These are phyloP conservation scores for Dryadula phaetusa DNA, from an alignment of 2,888 invertebrate genomes.

Conservation along the genomic window DNA sequence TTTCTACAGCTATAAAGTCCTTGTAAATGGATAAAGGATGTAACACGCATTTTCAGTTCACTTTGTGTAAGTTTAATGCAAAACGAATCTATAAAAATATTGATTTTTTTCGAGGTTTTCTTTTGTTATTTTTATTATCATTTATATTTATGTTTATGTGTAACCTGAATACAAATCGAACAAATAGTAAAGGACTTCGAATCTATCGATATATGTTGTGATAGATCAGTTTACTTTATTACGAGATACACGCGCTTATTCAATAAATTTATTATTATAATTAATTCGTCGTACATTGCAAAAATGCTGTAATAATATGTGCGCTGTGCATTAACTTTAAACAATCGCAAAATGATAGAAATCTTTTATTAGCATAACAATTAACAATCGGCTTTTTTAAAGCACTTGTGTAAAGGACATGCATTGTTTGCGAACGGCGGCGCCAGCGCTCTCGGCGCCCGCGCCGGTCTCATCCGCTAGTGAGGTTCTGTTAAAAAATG, in stretches of 20 bases:
- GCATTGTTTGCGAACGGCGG: conserved; percentile 76
- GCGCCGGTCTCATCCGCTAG: conserved; percentile 77
- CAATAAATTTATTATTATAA: not conserved
- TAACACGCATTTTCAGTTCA: too few relatives aligned
- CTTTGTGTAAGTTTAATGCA: too few relatives aligned
- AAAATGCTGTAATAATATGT: conserved; percentile 25
- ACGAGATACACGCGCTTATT: not conserved
- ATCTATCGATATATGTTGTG: too few relatives aligned
- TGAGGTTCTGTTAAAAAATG: conserved; percentile 57
- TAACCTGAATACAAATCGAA: too few relatives aligned
- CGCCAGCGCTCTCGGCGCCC: conserved; percentile 59
- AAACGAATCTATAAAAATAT: too few relatives aligned
- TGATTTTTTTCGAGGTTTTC: too few relatives aligned
- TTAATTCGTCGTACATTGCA: conserved; percentile 8
- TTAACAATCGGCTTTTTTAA: conserved; percentile 71
- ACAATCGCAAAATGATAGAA: conserved; percentile 56
- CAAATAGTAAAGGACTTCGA: too few relatives aligned
- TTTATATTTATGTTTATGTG: too few relatives aligned
- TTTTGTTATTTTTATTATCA: too few relatives aligned
- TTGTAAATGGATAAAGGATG: too few relatives aligned
- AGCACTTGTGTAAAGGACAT: conserved; percentile 62
- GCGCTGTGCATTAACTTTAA: conserved; percentile 32
- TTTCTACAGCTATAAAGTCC: too few relatives aligned
- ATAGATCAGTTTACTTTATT: not conserved
- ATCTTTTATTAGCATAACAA: conserved; percentile 69